Evolutionary conservation across 2,113 vertebrate species (phyloP), one percentile per base, ranked within the genome.

Genomic region (Nerophis lumbriciformis): DNA sequence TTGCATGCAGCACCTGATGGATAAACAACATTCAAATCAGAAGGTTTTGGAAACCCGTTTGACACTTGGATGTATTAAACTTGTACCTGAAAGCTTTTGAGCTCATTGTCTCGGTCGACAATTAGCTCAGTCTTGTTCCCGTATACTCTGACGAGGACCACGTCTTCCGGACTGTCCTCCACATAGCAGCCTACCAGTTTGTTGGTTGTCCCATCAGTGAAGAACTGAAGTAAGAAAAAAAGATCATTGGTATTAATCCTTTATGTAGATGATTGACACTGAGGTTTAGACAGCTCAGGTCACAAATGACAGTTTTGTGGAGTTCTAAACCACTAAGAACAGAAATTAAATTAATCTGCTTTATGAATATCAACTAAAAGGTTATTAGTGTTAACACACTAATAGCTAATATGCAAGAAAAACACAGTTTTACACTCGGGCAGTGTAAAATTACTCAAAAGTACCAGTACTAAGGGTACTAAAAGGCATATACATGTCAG

Each of bases 121-220:
- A 99, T 91, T 16, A 99, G 90, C 85, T 99, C 97, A 0, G 94
- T 99, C 66, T 88, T 95, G 83, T 96, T 89, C 59, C 97, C 97
- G 0, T 98, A 99, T 5, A 99, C 91, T 0, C 97, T 92, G 6
- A 98, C 95, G 74, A 99, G 88, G 76, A 99, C 92, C 1, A 95
- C 92, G 0, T 98, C 96, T 0, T 66, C 87, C 59, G 94, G 93
- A 48, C 74, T 87, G 38, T 94, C 91, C 0, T 94, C 94, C 64
- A 90, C 75, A 19, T 93, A 98, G 88, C 93, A 98, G 61, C 94
- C 97, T 79, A 99, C 91, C 3, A 99, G 91, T 80, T 98, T 99
- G 91, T 99, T 99, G 81, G 97, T 99, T 76, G 95, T 98, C 63
- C 97, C 97, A 1, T 99, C 96, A 0, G 95, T 98, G 88, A 99